Percentiles rank a stretch among this genome's conserved stretches.
These are phyloP conservation scores for Drosophila takahashii DNA, from an alignment of 1,140 invertebrate species.

Conservation along the genomic window DNA sequence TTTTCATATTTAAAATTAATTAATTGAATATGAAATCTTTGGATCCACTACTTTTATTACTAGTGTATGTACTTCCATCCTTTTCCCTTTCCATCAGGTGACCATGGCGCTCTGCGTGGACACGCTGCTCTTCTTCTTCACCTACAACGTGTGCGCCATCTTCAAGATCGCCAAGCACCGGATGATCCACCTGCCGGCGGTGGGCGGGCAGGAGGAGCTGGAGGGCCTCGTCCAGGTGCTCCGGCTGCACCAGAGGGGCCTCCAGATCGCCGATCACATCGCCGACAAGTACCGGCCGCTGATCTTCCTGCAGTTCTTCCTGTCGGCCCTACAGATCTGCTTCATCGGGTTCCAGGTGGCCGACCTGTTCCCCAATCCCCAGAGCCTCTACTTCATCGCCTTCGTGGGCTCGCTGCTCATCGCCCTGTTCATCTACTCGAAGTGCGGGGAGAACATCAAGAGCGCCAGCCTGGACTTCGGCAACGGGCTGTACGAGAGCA, in stretches of 20 bases:
- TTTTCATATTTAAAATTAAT: too few relatives aligned
- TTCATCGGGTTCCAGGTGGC: slow-evolving; percentile 70
- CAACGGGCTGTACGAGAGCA: slow-evolving; percentile 52
- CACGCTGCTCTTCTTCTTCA: slow-evolving; percentile 62
- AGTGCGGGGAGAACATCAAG: slow-evolving; percentile 69
- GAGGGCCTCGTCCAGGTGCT: slow-evolving; percentile 39
- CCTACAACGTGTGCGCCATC: slow-evolving; percentile 69
- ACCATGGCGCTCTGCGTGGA: slow-evolving; percentile 66
- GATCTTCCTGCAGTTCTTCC: slow-evolving; percentile 65
- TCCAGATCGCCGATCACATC: slow-evolving; percentile 53
- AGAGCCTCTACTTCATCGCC: slow-evolving; percentile 59
- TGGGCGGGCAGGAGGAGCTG: slow-evolving; percentile 25
- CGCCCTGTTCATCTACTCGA: slow-evolving; percentile 68
- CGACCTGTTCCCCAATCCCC: slow-evolving; percentile 59
- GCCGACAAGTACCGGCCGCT: slow-evolving; percentile 42
- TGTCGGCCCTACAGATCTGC: slow-evolving; percentile 63
- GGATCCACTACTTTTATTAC: too few relatives aligned
- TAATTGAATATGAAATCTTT: too few relatives aligned
- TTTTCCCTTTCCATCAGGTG: too few relatives aligned
- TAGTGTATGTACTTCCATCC: too few relatives aligned
- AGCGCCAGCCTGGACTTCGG: slow-evolving; percentile 63
- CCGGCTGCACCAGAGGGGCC: slow-evolving; percentile 57
- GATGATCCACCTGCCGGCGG: slow-evolving; percentile 37
- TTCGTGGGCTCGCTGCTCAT: slow-evolving; percentile 63
- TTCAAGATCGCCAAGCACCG: slow-evolving; percentile 69